Conservation (phyloP, 2,113 vertebrate genomes). For the Pungitius pungitius region DNA sequence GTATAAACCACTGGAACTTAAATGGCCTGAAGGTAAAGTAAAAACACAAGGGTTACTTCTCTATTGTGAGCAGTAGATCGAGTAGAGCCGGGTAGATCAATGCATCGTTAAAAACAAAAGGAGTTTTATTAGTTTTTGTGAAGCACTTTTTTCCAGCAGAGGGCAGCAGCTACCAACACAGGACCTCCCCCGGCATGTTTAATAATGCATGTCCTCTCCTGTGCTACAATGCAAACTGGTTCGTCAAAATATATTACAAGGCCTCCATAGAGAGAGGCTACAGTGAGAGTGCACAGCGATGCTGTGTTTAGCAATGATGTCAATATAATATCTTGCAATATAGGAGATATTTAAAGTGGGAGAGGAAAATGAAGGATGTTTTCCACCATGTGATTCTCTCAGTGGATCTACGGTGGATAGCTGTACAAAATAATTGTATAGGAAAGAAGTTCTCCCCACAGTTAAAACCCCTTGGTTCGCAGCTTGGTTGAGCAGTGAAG, state of each 20-base stretch:
- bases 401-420: neutral
- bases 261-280: neutral
- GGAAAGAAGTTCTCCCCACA: constrained; percentile 21
- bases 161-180: constrained; percentile 61
- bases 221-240: constrained; percentile 19
- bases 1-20: neutral
- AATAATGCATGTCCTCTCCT: constrained; percentile 4
- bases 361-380: neutral
- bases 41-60: neutral
- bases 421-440: neutral
- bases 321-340: neutral
- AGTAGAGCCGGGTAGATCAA: neutral
- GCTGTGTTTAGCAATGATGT: constrained; percentile 1
- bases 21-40: neutral
- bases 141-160: constrained; percentile 44
- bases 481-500: constrained; percentile 13
- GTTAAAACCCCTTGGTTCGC: constrained; percentile 18
- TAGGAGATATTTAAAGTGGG: neutral
- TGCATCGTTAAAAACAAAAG: neutral
- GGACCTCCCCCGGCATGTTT: neutral
- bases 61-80: neutral
- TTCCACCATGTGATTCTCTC: neutral
- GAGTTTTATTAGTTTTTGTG: neutral
- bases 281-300: neutral
- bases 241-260: constrained; percentile 16